These are phyloP conservation scores for Itoplectis maculator DNA, from an alignment of 2,888 invertebrate species.

Conservation along the genomic window DNA sequence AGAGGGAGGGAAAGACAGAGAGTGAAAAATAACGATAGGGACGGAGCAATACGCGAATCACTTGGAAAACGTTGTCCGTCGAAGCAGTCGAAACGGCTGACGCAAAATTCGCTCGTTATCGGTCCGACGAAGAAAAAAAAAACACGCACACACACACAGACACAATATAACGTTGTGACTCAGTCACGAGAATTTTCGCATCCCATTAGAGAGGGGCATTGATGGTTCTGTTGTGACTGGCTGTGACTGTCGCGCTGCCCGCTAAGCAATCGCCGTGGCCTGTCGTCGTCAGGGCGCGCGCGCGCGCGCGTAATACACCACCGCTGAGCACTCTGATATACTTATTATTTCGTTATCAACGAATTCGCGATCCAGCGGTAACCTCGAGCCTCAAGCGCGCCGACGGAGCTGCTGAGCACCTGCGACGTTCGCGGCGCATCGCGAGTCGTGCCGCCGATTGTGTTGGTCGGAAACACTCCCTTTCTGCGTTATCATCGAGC, in stretches of 20 bases:
- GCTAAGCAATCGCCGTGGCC: constrained; percentile 13
- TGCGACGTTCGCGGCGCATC: constrained; percentile 62
- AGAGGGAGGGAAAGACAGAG: too few species aligned
- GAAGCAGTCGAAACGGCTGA: background rate
- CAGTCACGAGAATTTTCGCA: background rate
- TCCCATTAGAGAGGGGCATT: background rate
- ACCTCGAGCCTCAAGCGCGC: constrained; percentile 63
- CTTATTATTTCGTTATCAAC: constrained; percentile 11
- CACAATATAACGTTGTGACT: too few species aligned
- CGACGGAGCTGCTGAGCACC: constrained; percentile 33
- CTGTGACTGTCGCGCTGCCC: background rate
- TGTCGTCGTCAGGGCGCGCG: too few species aligned
- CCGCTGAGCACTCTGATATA: too few species aligned
- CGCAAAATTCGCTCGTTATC: background rate
- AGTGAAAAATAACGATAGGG: too few species aligned
- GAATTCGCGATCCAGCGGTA: constrained; percentile 32
- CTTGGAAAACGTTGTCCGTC: background rate
- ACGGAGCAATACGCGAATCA: background rate
- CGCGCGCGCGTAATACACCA: too few species aligned
- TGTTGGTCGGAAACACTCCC: constrained; percentile 60
- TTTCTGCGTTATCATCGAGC: constrained; percentile 71
- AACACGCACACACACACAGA: background rate
- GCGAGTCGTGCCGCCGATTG: constrained; percentile 51
- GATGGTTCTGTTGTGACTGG: background rate
- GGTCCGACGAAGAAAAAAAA: background rate